These are phyloP conservation scores for Mormyrops attenuatus DNA, from an alignment of 2,797 vertebrate genomes.

Conservation along the genomic window DNA sequence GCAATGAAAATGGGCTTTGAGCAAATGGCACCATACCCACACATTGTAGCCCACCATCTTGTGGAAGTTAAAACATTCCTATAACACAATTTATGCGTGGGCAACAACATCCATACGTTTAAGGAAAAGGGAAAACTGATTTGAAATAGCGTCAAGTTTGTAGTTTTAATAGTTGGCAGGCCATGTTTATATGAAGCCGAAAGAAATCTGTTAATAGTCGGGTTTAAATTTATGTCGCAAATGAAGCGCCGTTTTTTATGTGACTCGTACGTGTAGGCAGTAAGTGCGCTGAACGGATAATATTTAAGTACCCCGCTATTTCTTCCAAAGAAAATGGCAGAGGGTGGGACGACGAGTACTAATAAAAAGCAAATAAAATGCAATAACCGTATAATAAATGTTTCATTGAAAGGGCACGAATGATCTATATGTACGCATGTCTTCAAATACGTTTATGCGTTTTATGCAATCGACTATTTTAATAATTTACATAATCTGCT, in stretches of 20 bases:
- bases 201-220: neutral
- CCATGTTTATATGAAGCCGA: neutral
- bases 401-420: constrained; percentile 11
- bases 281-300: constrained; percentile 25
- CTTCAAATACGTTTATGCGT: neutral
- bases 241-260: neutral
- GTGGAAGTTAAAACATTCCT: constrained; percentile 6
- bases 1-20: neutral
- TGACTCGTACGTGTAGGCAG: constrained; percentile 17
- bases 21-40: constrained; percentile 12
- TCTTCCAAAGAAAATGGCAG: constrained; percentile 23
- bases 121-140: neutral
- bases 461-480: neutral
- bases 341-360: constrained; percentile 32
- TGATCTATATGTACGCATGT: neutral
- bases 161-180: neutral
- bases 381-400: constrained; percentile 22
- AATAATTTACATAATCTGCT: neutral
- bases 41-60: constrained; percentile 22
- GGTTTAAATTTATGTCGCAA: constrained; percentile 5
- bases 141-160: neutral
- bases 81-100: neutral
- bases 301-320: constrained; percentile 22
- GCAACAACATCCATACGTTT: neutral
- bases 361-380: constrained; percentile 34